Conservation (phyloP, 2,888 invertebrate species). For the Acholoe squamosa region DNA sequence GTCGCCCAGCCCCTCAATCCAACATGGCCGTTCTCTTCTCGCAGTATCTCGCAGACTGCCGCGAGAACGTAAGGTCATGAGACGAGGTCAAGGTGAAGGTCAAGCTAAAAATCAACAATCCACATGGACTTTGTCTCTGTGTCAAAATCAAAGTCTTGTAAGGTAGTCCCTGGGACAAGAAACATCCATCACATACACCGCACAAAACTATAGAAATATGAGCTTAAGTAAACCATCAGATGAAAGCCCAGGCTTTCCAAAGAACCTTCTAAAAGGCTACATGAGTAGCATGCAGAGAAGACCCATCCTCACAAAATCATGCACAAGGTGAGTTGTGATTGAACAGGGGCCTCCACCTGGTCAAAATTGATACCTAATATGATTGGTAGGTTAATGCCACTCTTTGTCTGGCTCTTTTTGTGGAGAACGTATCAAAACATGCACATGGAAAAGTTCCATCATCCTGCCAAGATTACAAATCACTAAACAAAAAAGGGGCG, state of each 20-base stretch:
- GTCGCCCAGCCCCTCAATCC: neutral
- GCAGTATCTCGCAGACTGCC: neutral
- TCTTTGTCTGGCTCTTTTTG: no score
- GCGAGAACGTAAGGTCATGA: neutral
- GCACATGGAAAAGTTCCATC: no score
- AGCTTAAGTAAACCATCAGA: conserved; percentile 57
- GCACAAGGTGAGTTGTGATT: conserved; percentile 38
- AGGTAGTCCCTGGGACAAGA: neutral
- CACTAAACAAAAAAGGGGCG: no score
- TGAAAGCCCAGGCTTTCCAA: neutral
- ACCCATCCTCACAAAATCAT: conserved; percentile 58
- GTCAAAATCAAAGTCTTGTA: neutral
- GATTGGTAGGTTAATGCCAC: no score
- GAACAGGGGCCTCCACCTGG: no score
- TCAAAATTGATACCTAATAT: no score
- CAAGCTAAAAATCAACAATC: conserved; percentile 13
- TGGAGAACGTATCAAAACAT: no score
- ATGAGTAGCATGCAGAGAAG: neutral
- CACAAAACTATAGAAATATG: conserved; percentile 9
- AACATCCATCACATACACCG: neutral
- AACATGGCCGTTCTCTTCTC: conserved; percentile 58
- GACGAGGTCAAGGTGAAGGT: conserved; percentile 30
- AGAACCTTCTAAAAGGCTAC: conserved; percentile 18
- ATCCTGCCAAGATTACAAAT: no score
- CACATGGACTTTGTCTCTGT: conserved; percentile 39